These are phyloP conservation scores for Crotalus viridis DNA, from an alignment of 2,113 vertebrate species.

Conservation along the genomic window DNA sequence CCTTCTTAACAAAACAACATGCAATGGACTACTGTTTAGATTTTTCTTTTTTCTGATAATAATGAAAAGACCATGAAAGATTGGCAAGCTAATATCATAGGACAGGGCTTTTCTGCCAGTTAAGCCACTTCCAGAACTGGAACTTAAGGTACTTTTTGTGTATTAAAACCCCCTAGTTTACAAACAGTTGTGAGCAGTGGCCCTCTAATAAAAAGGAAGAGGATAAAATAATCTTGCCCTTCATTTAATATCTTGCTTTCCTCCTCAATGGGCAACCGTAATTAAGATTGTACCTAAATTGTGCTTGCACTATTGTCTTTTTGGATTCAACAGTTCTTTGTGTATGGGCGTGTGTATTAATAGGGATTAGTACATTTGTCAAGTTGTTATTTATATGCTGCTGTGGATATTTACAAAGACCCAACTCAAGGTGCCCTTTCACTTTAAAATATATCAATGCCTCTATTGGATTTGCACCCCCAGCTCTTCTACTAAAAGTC, in stretches of 20 bases:
- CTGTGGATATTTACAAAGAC: constrained; percentile 17
- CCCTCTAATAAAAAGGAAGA: not conserved
- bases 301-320: not conserved
- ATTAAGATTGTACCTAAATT: not conserved
- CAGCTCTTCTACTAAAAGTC: not conserved
- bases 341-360: not conserved
- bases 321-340: not conserved
- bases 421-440: not conserved
- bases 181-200: not conserved
- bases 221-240: not conserved
- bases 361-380: constrained; percentile 5
- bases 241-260: not conserved
- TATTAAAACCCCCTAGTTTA: not conserved
- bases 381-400: constrained; percentile 18
- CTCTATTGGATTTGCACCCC: not conserved
- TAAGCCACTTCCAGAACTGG: not conserved
- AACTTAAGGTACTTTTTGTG: not conserved
- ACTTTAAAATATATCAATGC: not conserved
- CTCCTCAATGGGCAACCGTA: not conserved
- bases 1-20: too few relatives aligned
- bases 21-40: not conserved
- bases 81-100: not conserved
- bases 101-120: not conserved
- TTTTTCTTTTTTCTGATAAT: not conserved
- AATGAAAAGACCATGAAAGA: not conserved